Percentiles rank a stretch among this genome's conserved stretches.
These are phyloP conservation scores for Neoitamus cyanurus DNA, from an alignment of 2,888 invertebrate genomes.

Conservation along the genomic window DNA sequence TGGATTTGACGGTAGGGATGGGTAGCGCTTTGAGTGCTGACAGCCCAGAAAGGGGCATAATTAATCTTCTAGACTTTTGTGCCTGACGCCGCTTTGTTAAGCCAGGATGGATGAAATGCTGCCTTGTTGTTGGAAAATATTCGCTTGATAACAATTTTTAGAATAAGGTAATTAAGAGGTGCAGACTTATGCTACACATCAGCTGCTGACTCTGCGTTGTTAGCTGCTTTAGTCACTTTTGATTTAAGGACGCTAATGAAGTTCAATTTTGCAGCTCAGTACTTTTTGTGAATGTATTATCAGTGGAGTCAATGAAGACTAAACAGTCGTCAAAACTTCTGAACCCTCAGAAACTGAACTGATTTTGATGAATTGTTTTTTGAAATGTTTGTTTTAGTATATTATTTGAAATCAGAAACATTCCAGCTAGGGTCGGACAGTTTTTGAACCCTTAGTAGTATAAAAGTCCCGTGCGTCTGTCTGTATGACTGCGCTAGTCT, in stretches of 20 bases:
- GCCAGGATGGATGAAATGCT: too few species aligned
- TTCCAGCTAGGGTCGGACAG: too few species aligned
- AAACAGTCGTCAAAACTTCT: too few species aligned
- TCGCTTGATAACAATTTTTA: neutral
- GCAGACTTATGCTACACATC: neutral
- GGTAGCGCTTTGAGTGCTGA: neutral
- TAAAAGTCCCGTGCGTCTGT: too few species aligned
- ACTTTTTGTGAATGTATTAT: too few species aligned
- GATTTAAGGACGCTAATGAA: neutral
- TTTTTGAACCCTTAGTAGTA: too few species aligned
- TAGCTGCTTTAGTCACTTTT: neutral
- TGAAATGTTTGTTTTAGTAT: too few species aligned
- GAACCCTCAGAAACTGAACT: too few species aligned
- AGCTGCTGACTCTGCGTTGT: neutral
- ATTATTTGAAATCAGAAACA: too few species aligned
- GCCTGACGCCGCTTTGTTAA: neutral
- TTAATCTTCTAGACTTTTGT: neutral
- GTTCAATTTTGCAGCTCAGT: neutral
- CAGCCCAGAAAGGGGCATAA: neutral
- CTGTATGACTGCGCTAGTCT: too few species aligned
- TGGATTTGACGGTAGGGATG: neutral
- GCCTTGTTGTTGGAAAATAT: neutral
- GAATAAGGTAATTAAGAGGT: neutral
- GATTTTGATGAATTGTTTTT: too few species aligned
- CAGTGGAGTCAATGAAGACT: too few species aligned